A percentile compares a stretch with the other conserved stretches of the same genome.
phyloP scores from a whole-genome alignment of 2,888 invertebrate genomes.

The Metallyticus violacea region DNA sequence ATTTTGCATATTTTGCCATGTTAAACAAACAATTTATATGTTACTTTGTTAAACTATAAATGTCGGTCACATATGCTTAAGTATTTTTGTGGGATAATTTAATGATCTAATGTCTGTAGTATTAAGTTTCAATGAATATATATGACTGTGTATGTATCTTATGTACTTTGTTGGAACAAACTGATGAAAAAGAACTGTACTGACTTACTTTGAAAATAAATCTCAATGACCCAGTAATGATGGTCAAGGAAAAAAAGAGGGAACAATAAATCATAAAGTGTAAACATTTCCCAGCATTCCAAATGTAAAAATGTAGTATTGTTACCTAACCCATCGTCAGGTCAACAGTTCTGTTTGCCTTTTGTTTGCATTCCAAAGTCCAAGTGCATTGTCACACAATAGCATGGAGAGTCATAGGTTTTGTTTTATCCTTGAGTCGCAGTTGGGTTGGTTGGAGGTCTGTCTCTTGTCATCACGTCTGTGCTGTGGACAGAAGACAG shows the following conservation, averaged over 20 bases:
- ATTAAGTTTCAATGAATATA: too few species aligned
- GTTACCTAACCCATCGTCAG: background rate
- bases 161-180: too few species aligned
- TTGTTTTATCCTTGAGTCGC: background rate
- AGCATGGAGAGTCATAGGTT: slow-evolving; percentile 1
- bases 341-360: background rate
- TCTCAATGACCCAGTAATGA: background rate
- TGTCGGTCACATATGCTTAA: too few species aligned
- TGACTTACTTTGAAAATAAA: background rate
- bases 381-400: background rate
- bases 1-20: too few species aligned
- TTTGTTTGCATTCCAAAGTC: background rate
- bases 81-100: too few species aligned
- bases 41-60: too few species aligned
- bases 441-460: background rate
- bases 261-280: background rate
- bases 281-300: background rate
- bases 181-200: background rate
- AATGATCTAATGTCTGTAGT: background rate
- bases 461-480: background rate
- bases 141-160: too few species aligned
- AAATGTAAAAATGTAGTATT: background rate
- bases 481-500: background rate
- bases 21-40: too few species aligned
- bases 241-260: background rate